phyloP scores from a whole-genome alignment of 2,113 vertebrate species.

The Strigops habroptila region DNA sequence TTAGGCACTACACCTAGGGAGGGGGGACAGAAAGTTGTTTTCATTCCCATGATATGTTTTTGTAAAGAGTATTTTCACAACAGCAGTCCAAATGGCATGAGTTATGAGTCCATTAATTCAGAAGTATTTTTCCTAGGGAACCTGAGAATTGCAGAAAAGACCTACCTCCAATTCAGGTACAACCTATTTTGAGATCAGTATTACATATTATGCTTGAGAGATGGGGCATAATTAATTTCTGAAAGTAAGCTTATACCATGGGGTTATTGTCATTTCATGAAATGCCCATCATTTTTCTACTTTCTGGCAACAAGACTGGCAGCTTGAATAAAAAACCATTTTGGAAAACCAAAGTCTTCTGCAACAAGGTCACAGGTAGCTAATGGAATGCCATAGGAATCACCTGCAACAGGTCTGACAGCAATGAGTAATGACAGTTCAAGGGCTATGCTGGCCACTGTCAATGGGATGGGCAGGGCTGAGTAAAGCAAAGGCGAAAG shows the following conservation, averaged over 20 bases:
- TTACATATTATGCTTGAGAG: neutral
- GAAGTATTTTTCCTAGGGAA: neutral
- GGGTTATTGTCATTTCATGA: neutral
- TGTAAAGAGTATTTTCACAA: neutral
- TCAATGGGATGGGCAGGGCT: neutral
- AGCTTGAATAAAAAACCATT: neutral
- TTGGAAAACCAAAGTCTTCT: neutral
- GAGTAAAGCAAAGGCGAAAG: neutral
- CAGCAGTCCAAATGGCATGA: neutral
- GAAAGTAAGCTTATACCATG: neutral
- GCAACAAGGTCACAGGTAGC: neutral
- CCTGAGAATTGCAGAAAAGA: neutral
- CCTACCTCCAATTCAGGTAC: neutral
- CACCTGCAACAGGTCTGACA: neutral
- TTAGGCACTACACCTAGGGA: neutral
- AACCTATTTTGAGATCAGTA: neutral
- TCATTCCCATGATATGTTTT: neutral
- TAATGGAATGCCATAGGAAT: neutral
- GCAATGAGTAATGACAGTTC: neutral
- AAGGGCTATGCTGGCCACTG: neutral
- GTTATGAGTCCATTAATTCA: neutral
- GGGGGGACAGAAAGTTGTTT: neutral
- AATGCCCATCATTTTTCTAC: neutral
- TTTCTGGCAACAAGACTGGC: neutral
- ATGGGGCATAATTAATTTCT: neutral